Evolutionary conservation across 2,797 vertebrate genomes (phyloP), one percentile per base, ranked within the genome.

Genomic region (Thalassophryne amazonica): DNA sequence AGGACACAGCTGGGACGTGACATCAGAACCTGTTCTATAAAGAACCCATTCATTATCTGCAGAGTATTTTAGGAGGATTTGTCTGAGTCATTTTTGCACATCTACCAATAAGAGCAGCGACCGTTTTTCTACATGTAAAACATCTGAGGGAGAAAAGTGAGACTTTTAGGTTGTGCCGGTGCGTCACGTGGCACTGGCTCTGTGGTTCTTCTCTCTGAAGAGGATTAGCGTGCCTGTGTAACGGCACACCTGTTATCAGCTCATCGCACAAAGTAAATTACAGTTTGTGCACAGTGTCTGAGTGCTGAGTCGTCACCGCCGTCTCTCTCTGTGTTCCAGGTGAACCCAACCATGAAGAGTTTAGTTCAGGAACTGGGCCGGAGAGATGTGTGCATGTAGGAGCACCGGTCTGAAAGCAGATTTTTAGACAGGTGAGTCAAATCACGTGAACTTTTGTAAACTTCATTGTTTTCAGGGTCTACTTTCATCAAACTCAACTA

Each of bases 281-380:
- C 56, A 69, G 70, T 45, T 17, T 24, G 19, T 25, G 8, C 29
- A 49, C 45, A 34, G 48, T 47, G 35, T 48, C 35, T 36, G 8
- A 43, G 22, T 3, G 28, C 66, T 78, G 60, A 84, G 27, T 38
- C 57, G 4, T 10, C 28, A 27, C 72, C 35, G n/a, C n/a, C n/a
- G n/a, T 77, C 12, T 22, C n/a, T 52, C 29, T 73, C 8, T 78
- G 34, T 87, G 46, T 86, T 86, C 70, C 83, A 93, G 91, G 82
- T 87, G 79, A 86, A 50, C 53, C 51, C 28, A 49, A 59, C 13
- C 20, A 47, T 69, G 7, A 48, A 66, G 47, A 41, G 28, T 60
- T 40, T 19, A 16, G 67, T 66, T 55, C 78, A 43, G 80, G 69
- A 55, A 38, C 79, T 69, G 77, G 76, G 32, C 78, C 12, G 48